Evolutionary conservation across 1,140 invertebrate species (phyloP), one percentile per base, ranked within the genome.

Genomic region (Drosophila watanabei): DNA sequence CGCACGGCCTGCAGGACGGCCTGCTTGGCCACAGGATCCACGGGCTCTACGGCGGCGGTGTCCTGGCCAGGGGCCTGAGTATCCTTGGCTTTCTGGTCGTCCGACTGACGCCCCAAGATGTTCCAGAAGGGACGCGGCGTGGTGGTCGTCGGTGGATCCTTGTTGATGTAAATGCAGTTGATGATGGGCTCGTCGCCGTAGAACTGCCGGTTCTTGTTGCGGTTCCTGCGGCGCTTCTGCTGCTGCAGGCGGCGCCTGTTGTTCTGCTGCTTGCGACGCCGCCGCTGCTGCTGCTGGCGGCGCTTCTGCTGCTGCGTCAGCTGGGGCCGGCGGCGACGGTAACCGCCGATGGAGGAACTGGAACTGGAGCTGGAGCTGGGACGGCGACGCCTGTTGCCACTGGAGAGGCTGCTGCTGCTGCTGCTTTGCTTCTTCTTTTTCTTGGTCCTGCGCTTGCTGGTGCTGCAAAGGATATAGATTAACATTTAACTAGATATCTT

Each of bases 151-250:
- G 70, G 48, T 10, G 84, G 77, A 66, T 89, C 85, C 75, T 91
- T 92, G 57, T 91, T 89, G 57, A 92, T 92, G 64, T 91, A 87
- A 28, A 92, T 92, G 82, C 91, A 92, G 33, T 92, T 92, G 37
- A 92, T 79, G 60, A 90, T 75, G 46, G 86, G 82, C 57, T 92
- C 87, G 13, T 87, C 57, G 59, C 49, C 75, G n/a, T 56, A 88
- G 41, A 85, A 84, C 6, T 79, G 71, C 3, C 70, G 79, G 11
- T 79, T 79, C 41, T 62, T 80, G 51, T 82, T 69, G 60, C 62
- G 64, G 18, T 79, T 57, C 30, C 68, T 56, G 1, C 80, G 83
- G 43, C 72, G 80, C 49, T 78, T 76, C 48, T 75, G 59, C 54
- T 81, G 43, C 63, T 81, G 82, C 65, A 49, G 49, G n/a, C 80